Conservation (phyloP, 2,797 vertebrate species). For the Cirrhinus mrigala region DNA sequence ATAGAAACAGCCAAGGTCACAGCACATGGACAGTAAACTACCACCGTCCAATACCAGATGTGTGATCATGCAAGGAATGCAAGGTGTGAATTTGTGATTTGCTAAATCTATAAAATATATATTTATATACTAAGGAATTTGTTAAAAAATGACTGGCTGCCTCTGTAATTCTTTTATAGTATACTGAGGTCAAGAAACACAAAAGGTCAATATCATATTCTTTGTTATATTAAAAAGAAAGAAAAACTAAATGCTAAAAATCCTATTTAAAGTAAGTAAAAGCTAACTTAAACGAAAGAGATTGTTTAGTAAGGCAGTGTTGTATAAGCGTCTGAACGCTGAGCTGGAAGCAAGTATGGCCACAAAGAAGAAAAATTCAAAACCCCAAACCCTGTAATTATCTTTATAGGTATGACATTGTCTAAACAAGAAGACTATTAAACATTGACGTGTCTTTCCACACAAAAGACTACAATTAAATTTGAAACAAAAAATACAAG, state of each 20-base stretch:
- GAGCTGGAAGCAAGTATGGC: slow-evolving; percentile 34
- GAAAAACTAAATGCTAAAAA: not conserved
- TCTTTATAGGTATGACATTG: slow-evolving; percentile 64
- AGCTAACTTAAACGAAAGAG: not conserved
- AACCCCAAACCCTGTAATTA: slow-evolving; percentile 75
- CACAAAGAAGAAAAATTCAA: slow-evolving; percentile 68
- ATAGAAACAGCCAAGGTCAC: not conserved
- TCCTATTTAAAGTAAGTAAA: not conserved
- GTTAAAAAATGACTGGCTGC: not conserved
- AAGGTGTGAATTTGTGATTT: not conserved
- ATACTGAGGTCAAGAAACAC: not conserved
- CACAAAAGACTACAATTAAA: slow-evolving; percentile 41
- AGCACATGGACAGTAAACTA: not conserved
- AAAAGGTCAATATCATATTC: not conserved
- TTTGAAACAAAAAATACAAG: slow-evolving; percentile 3
- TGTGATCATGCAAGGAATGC: not conserved
- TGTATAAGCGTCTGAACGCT: not conserved
- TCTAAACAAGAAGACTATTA: slow-evolving; percentile 64
- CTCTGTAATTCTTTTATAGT: not conserved
- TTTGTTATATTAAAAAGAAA: not conserved
- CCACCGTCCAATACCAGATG: not conserved
- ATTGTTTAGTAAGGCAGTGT: not conserved
- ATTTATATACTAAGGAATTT: not conserved
- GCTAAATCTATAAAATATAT: not conserved
- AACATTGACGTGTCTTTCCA: slow-evolving; percentile 59